These are phyloP conservation scores for Phyllopteryx taeniolatus DNA, from an alignment of 2,113 vertebrate genomes.

Conservation along the genomic window DNA sequence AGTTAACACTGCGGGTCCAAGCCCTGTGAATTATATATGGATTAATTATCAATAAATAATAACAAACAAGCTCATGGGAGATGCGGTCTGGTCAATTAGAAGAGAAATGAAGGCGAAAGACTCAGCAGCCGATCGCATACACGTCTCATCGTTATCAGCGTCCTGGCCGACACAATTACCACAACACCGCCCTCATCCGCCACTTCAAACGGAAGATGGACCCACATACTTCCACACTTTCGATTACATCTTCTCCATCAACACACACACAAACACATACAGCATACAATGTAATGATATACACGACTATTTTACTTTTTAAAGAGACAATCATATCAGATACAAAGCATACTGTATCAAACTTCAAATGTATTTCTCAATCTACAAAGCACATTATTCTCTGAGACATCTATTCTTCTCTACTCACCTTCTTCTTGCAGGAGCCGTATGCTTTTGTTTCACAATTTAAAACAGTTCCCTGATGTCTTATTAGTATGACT, in stretches of 20 bases:
- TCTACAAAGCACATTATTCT: neutral
- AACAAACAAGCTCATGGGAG: slow-evolving; percentile 88
- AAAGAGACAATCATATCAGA: neutral
- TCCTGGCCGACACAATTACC: slow-evolving; percentile 92
- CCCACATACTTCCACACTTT: slow-evolving; percentile 51
- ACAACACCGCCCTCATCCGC: slow-evolving; percentile 68
- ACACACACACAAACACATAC: slow-evolving; percentile 9
- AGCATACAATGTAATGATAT: neutral
- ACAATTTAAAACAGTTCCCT: too few relatives aligned
- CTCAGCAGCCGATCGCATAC: slow-evolving; percentile 84
- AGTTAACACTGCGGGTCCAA: slow-evolving; percentile 86
- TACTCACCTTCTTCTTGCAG: too few relatives aligned
- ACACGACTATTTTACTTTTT: neutral
- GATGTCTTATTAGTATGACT: too few relatives aligned
- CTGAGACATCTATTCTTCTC: too few relatives aligned
- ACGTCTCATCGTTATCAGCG: slow-evolving; percentile 87
- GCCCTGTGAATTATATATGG: slow-evolving; percentile 93
- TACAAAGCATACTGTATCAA: neutral
- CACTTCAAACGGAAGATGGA: slow-evolving; percentile 89
- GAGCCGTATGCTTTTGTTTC: too few relatives aligned
- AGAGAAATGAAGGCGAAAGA: slow-evolving; percentile 79
- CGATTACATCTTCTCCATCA: slow-evolving; percentile 13
- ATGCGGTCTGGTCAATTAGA: slow-evolving; percentile 89
- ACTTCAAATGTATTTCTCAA: neutral
- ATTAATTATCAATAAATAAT: slow-evolving; percentile 99